Evolutionary conservation across 2,113 vertebrate species (phyloP), one percentile per base, ranked within the genome.

Genomic region (Myanophis thanlyinensis): DNA sequence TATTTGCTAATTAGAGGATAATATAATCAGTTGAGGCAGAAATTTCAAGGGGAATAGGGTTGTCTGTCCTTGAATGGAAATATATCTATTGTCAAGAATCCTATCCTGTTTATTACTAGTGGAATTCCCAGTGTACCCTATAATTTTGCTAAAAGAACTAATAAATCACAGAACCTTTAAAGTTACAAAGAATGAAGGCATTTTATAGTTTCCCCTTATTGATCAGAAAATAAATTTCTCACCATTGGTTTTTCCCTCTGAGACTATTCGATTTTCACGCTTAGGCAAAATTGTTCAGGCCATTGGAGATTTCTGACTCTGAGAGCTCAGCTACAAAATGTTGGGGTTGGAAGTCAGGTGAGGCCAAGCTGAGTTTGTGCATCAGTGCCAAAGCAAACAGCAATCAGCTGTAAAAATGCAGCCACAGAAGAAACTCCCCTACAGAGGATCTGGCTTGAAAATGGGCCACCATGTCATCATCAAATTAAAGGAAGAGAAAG

Each of bases 161-260:
- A 35, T 47, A 48, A n/a, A 89, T 47, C 27, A 44, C 40, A 56
- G 53, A 0, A 23, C 48, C 88, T 22, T 89, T 94, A 90, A 85
- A 48, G 53, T 89, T 93, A 91, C 47, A 90, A 73, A 92, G 91
- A 59, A 95, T 87, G 52, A 80, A 90, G 92, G 35, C 22, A 93
- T 95, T 95, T 95, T 67, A 51, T 48, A 59, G 67, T 44, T 27
- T 94, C 94, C n/a, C 30, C 47, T 20, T 47, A 92, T 46, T 56
- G 73, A n/a, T 92, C 47, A 80, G 8, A 94, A 87, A 95, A 90
- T 18, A 91, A 89, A 89, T 93, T 95, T 96, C 62, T 94, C 91
- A 85, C 30, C 73, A n/a, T 91, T 92, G 27, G 40, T 44, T 95
- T 62, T 93, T 67, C 59, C 93, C 92, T 67, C 93, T 93, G 51